phyloP scores from a whole-genome alignment of 2,113 vertebrate species.

The Steatornis caripensis region DNA sequence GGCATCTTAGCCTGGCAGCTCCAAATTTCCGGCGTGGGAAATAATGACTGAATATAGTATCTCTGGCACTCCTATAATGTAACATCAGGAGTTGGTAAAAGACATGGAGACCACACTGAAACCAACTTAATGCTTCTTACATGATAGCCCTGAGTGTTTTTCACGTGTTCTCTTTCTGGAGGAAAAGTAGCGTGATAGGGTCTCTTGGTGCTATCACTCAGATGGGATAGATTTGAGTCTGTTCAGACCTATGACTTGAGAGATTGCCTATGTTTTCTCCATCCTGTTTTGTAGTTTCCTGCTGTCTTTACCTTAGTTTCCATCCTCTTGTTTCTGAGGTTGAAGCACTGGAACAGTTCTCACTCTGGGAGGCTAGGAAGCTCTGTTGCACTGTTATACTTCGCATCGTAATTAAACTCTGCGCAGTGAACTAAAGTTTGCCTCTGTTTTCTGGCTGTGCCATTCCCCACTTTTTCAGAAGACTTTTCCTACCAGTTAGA shows the following conservation, averaged over 20 bases:
- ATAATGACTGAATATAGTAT: background rate
- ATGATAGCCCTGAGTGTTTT: background rate
- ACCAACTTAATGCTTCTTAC: background rate
- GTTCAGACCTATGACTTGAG: background rate
- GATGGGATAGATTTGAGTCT: background rate
- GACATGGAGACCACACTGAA: background rate
- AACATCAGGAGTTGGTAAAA: background rate
- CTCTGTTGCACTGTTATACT: background rate
- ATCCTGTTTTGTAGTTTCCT: background rate
- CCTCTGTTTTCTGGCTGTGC: background rate
- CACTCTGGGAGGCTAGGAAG: background rate
- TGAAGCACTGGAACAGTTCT: background rate
- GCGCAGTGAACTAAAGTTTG: background rate
- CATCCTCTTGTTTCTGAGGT: background rate
- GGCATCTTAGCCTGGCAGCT: background rate
- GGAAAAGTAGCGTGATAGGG: background rate
- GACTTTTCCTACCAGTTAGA: background rate
- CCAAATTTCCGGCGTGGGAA: background rate
- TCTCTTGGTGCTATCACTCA: background rate
- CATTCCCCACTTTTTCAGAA: background rate
- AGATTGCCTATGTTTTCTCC: background rate
- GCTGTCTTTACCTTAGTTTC: background rate
- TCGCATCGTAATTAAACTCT: background rate
- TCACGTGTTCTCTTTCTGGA: background rate
- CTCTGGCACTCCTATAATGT: background rate